Evolutionary conservation across 2,888 invertebrate genomes (phyloP).

Genomic region (Patella depressa): DNA sequence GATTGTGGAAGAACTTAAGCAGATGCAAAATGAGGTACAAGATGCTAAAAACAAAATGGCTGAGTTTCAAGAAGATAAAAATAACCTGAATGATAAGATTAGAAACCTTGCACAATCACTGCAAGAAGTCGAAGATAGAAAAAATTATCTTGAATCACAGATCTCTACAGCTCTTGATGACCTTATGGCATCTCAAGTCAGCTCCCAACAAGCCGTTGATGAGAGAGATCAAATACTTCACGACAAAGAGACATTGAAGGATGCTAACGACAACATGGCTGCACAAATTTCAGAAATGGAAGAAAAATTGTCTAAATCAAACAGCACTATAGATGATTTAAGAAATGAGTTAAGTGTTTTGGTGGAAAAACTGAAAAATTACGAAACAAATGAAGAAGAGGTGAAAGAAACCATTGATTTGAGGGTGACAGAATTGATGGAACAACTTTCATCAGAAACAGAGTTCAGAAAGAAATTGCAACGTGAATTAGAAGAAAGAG

Average conservation of each 20-base stretch:
- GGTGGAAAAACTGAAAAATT: slow-evolving; percentile 17
- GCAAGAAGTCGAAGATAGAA: slow-evolving; percentile 4
- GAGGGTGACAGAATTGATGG: neutral
- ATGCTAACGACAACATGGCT: neutral
- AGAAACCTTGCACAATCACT: slow-evolving; percentile 19
- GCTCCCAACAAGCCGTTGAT: slow-evolving; percentile 8
- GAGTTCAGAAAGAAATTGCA: slow-evolving; percentile 21
- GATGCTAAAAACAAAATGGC: neutral
- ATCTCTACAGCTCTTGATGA: slow-evolving; percentile 18
- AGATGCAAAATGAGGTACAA: neutral
- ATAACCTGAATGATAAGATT: neutral
- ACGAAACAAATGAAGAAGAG: neutral
- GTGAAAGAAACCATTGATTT: neutral
- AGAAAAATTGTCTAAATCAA: slow-evolving; percentile 6
- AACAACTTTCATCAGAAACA: slow-evolving; percentile 8
- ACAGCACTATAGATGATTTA: slow-evolving; percentile 16
- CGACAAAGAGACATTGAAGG: slow-evolving; percentile 10
- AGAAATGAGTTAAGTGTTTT: slow-evolving; percentile 24
- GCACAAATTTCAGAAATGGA: slow-evolving; percentile 9
- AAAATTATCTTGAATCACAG: slow-evolving; percentile 2
- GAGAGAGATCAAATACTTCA: neutral
- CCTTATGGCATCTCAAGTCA: neutral
- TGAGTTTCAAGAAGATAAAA: slow-evolving; percentile 18
- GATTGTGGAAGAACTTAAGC: neutral
- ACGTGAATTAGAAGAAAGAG: slow-evolving; percentile 14